phyloP scores from a whole-genome alignment of 1,140 invertebrate species.

The Eurytemora carolleeae region DNA sequence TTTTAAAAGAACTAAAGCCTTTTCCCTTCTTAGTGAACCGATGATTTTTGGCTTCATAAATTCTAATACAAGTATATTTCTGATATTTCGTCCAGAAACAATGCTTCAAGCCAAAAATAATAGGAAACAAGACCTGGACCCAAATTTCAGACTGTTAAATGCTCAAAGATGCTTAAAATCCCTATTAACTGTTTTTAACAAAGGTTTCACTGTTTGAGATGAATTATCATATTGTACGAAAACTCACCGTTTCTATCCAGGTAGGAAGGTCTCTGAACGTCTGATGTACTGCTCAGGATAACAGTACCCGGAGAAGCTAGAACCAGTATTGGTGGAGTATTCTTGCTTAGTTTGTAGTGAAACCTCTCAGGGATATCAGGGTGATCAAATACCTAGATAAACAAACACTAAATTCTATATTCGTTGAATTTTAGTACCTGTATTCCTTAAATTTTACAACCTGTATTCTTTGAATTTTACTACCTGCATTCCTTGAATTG shows the following conservation, averaged over 20 bases:
- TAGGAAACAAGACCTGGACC: too few relatives aligned
- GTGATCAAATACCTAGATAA: background rate
- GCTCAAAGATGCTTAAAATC: background rate
- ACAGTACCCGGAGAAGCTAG: constrained; percentile 7
- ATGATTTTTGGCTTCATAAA: too few relatives aligned
- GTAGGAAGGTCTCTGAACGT: constrained; percentile 6
- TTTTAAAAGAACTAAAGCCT: too few relatives aligned
- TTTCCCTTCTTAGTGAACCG: too few relatives aligned
- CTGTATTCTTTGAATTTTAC: too few relatives aligned
- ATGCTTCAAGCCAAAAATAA: too few relatives aligned
- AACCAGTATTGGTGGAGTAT: constrained; percentile 11
- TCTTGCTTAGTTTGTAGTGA: constrained; percentile 1
- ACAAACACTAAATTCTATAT: too few relatives aligned
- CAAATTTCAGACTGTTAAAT: too few relatives aligned
- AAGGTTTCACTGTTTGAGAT: background rate
- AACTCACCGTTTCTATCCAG: too few relatives aligned
- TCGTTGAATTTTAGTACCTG: background rate
- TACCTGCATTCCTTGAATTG: background rate
- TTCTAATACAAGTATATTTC: too few relatives aligned
- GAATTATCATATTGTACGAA: too few relatives aligned
- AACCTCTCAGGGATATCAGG: constrained; percentile 11
- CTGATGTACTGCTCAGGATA: background rate
- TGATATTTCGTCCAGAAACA: too few relatives aligned
- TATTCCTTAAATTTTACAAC: background rate
- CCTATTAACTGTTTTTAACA: background rate